Evolutionary conservation across 2,888 invertebrate genomes (phyloP).

Genomic region (Coelogynopora nodosa): DNA sequence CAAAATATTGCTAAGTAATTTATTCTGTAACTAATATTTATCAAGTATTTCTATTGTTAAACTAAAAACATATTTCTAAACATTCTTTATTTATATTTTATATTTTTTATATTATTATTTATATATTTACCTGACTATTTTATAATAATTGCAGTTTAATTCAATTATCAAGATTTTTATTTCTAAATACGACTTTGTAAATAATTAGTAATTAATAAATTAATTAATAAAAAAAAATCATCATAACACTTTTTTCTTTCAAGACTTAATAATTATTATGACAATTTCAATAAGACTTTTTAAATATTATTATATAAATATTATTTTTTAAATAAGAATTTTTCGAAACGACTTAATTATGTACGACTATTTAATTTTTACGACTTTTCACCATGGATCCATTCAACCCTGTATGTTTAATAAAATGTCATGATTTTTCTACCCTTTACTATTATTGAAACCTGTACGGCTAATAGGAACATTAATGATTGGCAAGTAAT

Average conservation of each 20-base stretch:
- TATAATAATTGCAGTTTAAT: background rate
- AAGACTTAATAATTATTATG: too few species aligned
- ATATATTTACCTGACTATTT: background rate
- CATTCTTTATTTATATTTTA: too few species aligned
- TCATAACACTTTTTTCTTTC: background rate
- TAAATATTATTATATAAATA: background rate
- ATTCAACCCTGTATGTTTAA: too few species aligned
- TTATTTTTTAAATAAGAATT: background rate
- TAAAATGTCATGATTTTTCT: too few species aligned
- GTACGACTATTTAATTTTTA: background rate
- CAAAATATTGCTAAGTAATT: background rate
- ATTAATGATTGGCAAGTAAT: too few species aligned
- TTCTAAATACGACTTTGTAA: background rate
- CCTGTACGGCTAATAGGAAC: too few species aligned
- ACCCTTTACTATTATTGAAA: too few species aligned
- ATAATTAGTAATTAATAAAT: background rate
- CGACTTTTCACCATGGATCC: background rate
- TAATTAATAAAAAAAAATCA: background rate
- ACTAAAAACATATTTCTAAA: too few species aligned
- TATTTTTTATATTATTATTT: background rate
- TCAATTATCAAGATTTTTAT: background rate
- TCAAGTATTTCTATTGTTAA: too few species aligned
- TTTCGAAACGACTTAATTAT: background rate
- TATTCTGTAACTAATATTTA: too few species aligned
- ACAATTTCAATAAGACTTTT: background rate